Conservation (phyloP, 2,113 vertebrate genomes). For the Neogobius melanostomus region DNA sequence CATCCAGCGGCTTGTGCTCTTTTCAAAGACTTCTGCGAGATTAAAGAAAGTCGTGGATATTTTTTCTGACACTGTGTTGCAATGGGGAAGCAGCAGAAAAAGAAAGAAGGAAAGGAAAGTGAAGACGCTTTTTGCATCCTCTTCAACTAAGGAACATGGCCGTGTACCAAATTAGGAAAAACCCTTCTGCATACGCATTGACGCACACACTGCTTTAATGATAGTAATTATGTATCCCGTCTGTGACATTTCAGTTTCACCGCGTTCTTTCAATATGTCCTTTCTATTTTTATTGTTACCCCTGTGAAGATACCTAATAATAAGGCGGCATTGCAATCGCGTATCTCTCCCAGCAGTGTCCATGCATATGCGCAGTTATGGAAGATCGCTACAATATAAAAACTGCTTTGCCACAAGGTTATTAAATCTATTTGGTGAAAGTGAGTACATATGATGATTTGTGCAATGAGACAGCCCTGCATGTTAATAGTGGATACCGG, state of each 20-base stretch:
- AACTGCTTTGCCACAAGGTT: too few species aligned
- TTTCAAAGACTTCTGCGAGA: slow-evolving; percentile 8
- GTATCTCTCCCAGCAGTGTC: not conserved
- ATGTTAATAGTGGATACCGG: too few species aligned
- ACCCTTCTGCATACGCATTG: not conserved
- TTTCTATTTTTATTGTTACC: slow-evolving; percentile 1
- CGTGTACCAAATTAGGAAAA: not conserved
- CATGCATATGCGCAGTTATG: not conserved
- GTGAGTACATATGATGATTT: too few species aligned
- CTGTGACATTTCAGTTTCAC: slow-evolving; percentile 2
- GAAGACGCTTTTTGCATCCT: not conserved
- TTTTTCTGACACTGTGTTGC: not conserved
- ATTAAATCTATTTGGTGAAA: too few species aligned
- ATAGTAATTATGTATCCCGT: not conserved
- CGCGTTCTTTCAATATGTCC: not conserved
- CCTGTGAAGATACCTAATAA: not conserved
- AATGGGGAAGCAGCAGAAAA: not conserved
- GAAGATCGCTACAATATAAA: too few species aligned
- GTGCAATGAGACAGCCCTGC: too few species aligned
- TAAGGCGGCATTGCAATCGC: not conserved
- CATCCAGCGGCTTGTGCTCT: not conserved
- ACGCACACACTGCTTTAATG: not conserved
- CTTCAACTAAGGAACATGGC: not conserved
- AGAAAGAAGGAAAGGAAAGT: not conserved
- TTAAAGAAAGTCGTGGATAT: not conserved